Conservation (phyloP, 2,888 invertebrate genomes). For the Hemaris fuciformis region DNA sequence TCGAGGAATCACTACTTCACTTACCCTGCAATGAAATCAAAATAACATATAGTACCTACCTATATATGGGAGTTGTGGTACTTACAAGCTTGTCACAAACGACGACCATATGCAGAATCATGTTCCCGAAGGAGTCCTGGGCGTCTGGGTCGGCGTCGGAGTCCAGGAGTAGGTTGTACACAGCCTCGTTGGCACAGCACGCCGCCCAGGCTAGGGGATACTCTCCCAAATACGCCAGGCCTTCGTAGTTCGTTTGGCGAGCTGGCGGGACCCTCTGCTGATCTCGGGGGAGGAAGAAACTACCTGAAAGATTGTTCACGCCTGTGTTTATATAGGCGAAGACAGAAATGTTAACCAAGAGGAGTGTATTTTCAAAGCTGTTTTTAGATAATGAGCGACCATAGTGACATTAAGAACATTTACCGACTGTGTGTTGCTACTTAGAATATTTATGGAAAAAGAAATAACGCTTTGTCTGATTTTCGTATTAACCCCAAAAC, state of each 20-base stretch:
- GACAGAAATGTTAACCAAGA: too few relatives aligned
- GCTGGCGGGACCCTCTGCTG: conserved; percentile 91
- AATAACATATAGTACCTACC: too few relatives aligned
- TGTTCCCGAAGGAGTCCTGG: conserved; percentile 98
- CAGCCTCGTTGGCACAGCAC: conserved; percentile 97
- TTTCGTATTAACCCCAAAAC: too few relatives aligned
- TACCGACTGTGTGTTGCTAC: too few relatives aligned
- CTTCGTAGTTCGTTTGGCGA: conserved; percentile 95
- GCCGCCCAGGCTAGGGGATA: conserved; percentile 99
- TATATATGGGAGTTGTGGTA: too few relatives aligned
- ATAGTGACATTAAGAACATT: too few relatives aligned
- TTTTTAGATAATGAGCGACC: too few relatives aligned
- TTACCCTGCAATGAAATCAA: too few relatives aligned
- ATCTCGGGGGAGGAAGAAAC: conserved; percentile 97
- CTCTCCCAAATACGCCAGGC: conserved; percentile 97
- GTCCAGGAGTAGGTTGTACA: conserved; percentile 96
- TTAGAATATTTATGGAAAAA: too few relatives aligned
- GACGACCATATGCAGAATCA: conserved; percentile 99
- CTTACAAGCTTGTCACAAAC: conserved; percentile 96
- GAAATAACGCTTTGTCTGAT: too few relatives aligned
- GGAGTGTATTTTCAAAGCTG: too few relatives aligned
- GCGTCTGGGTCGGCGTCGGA: conserved; percentile 96
- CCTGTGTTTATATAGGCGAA: neutral
- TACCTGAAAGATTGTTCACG: conserved; percentile 68
- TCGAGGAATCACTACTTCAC: too few relatives aligned